Base-by-base conservation (phyloP, 2,888 invertebrate species). In the Hydropsyche betteni region DNA sequence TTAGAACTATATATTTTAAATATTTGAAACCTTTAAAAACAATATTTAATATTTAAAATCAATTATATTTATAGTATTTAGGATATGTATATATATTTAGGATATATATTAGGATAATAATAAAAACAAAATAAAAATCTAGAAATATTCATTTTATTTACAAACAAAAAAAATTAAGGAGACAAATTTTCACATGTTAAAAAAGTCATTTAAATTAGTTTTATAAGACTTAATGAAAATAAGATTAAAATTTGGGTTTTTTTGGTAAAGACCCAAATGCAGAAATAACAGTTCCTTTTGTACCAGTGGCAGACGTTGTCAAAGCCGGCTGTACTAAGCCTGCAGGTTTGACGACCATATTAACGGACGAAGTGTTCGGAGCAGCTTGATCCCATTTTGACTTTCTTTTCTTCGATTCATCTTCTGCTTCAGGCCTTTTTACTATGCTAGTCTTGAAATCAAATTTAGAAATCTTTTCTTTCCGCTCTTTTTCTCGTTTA, bases 331-430 rank as follows among this genome's bases (percentile, higher is more conserved):
- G 92, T 7, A 94, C 88, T 7, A 93, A 86, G 0, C 93, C 90
- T 0, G 91, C 90, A 71, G 92, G 91, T 81, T 92, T 92, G 36
- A 91, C 88, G 8, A 88, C 86, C 38, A 83, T 84, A 0, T 89
- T 88, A 75, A 89, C 87, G 24, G 88, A 81, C n/a, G 86, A 83
- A 53, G 89, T 86, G 69, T 91, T 86, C 0, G 89, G 88, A 2
- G 91, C 92, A 0, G 95, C 94, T 83, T 95, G 95, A 85, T 96
- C 96, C 96, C 96, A 96, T 84, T 96, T 96, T 3, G 95, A 95
- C 86, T 95, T 96, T 75, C 96, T 88, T 83, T 93, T 91, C 81
- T 94, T 94, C 14, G 86, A 84, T 77, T 94, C 94, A 55, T 94
- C 94, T 81, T 93, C 92, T 81, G 90, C 90, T 75, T 90, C 89